Evolutionary conservation across 2,888 invertebrate species (phyloP).

Genomic region (Heliconius aoede): DNA sequence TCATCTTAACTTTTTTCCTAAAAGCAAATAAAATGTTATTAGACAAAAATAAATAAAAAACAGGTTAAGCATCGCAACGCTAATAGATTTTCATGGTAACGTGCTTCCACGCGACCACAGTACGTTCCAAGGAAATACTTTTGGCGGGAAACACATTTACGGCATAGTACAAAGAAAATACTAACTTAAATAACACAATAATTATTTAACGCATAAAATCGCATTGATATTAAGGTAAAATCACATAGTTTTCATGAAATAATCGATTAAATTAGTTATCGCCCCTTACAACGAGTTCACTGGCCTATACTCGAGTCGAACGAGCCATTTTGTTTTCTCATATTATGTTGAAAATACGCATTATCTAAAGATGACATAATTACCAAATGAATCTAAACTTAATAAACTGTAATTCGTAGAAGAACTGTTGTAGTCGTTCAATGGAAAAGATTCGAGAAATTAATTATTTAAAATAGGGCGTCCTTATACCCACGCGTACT

Average conservation of each 20-base stretch:
- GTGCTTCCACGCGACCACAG: conserved; percentile 60
- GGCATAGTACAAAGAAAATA: conserved; percentile 47
- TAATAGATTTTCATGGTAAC: conserved; percentile 51
- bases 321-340: conserved; percentile 84
- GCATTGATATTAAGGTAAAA: conserved; percentile 49
- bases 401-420: conserved; percentile 77
- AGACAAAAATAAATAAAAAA: conserved; percentile 57
- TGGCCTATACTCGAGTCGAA: conserved; percentile 81
- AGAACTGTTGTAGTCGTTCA: conserved; percentile 75
- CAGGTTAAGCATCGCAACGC: conserved; percentile 53
- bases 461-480: conserved; percentile 80
- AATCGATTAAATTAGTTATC: conserved; percentile 69
- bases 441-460: conserved; percentile 82
- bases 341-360: conserved; percentile 82
- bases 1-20: conserved; percentile 87
- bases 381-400: conserved; percentile 74
- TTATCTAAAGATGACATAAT: conserved; percentile 75
- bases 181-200: conserved; percentile 37
- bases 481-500: conserved; percentile 82
- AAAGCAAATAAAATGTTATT: conserved; percentile 53
- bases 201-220: conserved; percentile 48
- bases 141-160: conserved; percentile 81
- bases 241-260: conserved; percentile 49
- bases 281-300: conserved; percentile 80
- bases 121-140: conserved; percentile 73